Conservation (phyloP, 1,140 invertebrate species). For the Pemphigus obesinymphae region DNA sequence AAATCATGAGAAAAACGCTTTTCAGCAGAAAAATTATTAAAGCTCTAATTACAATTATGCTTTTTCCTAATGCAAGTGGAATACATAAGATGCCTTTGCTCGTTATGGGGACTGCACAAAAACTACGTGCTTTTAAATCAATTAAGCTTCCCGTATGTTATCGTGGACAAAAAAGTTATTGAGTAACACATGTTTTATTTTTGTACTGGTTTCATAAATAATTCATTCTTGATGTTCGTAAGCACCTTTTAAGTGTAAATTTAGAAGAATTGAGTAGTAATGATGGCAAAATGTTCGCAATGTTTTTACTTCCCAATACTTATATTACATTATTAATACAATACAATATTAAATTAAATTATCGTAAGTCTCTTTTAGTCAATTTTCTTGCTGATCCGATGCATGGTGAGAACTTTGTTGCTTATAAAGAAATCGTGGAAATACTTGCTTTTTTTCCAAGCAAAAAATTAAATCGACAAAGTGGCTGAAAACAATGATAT, state of each 20-base stretch:
- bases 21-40: neutral
- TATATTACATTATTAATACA: neutral
- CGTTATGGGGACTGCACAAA: constrained; percentile 49
- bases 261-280: neutral
- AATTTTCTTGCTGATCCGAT: neutral
- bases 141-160: neutral
- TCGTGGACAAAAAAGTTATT: neutral
- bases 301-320: neutral
- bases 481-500: neutral
- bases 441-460: neutral
- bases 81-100: constrained; percentile 42
- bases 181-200: neutral
- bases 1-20: neutral
- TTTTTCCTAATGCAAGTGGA: neutral
- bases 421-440: neutral
- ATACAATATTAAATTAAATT: constrained; percentile 3
- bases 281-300: neutral
- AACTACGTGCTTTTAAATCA: constrained; percentile 47
- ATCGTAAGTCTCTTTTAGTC: neutral
- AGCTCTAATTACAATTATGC: neutral
- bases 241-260: neutral
- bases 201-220: neutral
- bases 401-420: neutral
- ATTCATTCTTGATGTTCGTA: neutral
- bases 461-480: neutral